Evolutionary conservation across 2,797 vertebrate genomes (phyloP).

Genomic region (Pitangus sulphuratus): DNA sequence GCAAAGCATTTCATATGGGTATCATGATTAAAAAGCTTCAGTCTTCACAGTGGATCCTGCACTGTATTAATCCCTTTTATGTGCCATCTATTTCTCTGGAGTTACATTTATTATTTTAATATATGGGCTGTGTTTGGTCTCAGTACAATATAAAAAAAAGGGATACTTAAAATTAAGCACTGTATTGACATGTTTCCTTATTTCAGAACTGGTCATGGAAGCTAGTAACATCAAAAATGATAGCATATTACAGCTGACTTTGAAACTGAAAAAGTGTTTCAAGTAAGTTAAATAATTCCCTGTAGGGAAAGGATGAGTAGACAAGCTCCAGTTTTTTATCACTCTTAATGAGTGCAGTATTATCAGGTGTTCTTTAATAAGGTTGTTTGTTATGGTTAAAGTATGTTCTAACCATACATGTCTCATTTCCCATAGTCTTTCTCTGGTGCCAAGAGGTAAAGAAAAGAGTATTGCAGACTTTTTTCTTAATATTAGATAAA

Average conservation of each 20-base stretch:
- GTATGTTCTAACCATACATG: neutral
- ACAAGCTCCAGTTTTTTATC: neutral
- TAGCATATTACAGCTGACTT: neutral
- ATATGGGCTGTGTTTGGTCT: neutral
- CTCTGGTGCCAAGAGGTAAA: neutral
- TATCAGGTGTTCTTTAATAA: neutral
- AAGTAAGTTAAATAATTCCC: neutral
- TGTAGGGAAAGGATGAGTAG: neutral
- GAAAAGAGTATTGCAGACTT: neutral
- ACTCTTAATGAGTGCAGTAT: neutral
- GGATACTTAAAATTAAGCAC: neutral
- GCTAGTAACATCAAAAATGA: neutral
- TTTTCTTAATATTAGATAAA: neutral
- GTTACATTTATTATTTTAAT: neutral
- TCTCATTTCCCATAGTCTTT: neutral
- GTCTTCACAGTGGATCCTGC: neutral
- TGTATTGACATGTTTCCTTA: neutral
- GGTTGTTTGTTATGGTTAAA: neutral
- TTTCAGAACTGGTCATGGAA: neutral
- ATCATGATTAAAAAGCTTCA: constrained; percentile 18
- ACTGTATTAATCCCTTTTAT: neutral
- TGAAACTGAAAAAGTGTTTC: neutral
- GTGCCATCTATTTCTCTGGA: neutral
- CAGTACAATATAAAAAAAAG: neutral
- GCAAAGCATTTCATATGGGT: constrained; percentile 20